Conservation (phyloP, 1,140 invertebrate genomes). For the Macrotrachela quadricornifera region DNA sequence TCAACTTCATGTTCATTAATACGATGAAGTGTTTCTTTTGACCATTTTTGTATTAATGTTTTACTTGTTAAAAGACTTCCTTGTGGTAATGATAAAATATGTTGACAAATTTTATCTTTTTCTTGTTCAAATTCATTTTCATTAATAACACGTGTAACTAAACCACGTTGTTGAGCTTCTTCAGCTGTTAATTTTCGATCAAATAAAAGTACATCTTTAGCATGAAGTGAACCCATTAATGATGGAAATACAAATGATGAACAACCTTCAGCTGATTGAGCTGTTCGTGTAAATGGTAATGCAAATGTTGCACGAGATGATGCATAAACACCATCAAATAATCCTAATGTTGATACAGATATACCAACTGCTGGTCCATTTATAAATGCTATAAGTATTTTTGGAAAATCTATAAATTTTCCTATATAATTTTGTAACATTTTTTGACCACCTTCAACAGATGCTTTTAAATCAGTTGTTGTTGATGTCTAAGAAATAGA, state of each 20-base stretch:
- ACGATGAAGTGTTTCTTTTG: constrained; percentile 27
- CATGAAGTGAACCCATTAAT: constrained; percentile 30
- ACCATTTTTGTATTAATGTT: constrained; percentile 3
- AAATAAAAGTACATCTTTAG: constrained; percentile 55
- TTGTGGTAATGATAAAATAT: constrained; percentile 14
- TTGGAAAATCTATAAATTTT: constrained; percentile 61
- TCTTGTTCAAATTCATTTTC: constrained; percentile 31
- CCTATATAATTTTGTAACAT: background rate
- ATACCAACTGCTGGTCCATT: constrained; percentile 87
- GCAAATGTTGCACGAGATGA: constrained; percentile 49
- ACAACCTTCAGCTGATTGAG: constrained; percentile 57
- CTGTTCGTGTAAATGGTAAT: constrained; percentile 58
- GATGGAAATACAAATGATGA: constrained; percentile 57
- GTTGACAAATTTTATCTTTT: constrained; percentile 16
- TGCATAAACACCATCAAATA: constrained; percentile 72
- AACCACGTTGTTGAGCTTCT: constrained; percentile 46
- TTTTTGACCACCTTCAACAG: too few species aligned
- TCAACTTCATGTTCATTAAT: constrained; percentile 38
- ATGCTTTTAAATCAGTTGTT: too few species aligned
- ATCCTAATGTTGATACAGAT: constrained; percentile 50
- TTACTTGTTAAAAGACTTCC: constrained; percentile 10
- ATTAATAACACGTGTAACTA: constrained; percentile 47
- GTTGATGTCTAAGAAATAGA: too few species aligned
- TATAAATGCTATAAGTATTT: constrained; percentile 61
- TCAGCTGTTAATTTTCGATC: constrained; percentile 51